phyloP scores from a whole-genome alignment of 2,888 invertebrate species.

The Aporophyla lueneburgensis region DNA sequence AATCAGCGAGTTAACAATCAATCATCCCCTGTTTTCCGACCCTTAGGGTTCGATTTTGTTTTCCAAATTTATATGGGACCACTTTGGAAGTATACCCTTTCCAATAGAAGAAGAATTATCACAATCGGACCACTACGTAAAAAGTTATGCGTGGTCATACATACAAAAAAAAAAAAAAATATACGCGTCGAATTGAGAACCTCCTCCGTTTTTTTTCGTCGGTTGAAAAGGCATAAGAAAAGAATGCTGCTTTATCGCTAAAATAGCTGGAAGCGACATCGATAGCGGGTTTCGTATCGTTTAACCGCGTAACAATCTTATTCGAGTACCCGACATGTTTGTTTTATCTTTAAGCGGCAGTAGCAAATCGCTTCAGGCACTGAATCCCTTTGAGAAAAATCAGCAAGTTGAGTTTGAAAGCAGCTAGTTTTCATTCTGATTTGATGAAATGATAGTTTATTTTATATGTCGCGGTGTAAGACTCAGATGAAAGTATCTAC shows the following conservation, averaged over 20 bases:
- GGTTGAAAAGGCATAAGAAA: not conserved
- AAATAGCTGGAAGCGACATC: constrained; percentile 31
- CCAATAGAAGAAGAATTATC: too few species aligned
- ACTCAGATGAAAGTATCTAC: too few species aligned
- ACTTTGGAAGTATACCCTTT: too few species aligned
- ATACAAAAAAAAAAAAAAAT: too few species aligned
- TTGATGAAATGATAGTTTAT: not conserved
- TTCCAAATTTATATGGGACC: too few species aligned
- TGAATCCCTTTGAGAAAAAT: constrained; percentile 36
- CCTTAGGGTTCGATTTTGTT: too few species aligned
- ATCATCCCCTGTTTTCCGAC: too few species aligned
- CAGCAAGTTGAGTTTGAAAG: not conserved
- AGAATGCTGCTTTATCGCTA: constrained; percentile 20
- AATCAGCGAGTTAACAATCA: too few species aligned
- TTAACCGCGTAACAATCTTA: constrained; percentile 39
- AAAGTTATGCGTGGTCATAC: too few species aligned
- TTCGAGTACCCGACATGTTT: constrained; percentile 30
- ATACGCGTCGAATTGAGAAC: too few species aligned
- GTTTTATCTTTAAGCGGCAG: constrained; percentile 47
- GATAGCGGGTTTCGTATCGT: constrained; percentile 32
- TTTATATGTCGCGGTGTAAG: not conserved
- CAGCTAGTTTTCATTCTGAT: constrained; percentile 1
- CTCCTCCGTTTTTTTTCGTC: too few species aligned
- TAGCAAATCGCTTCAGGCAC: constrained; percentile 37
- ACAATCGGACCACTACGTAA: too few species aligned